Conservation (phyloP, 2,888 invertebrate species). For the Sipha maydis region DNA sequence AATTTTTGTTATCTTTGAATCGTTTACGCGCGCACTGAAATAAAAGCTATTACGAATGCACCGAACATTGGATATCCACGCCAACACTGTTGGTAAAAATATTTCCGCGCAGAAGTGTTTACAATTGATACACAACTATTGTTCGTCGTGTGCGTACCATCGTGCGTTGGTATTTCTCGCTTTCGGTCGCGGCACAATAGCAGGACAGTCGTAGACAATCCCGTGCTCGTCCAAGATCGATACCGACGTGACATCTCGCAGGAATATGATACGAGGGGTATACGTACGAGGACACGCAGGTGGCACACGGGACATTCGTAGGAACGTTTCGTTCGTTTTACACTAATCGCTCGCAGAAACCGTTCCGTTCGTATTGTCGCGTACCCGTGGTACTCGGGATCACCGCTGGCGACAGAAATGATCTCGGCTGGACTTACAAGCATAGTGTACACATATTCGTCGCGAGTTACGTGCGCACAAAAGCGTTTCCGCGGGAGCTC, state of each 20-base stretch:
- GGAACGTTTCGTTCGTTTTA: too few species aligned
- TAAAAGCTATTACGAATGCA: background rate
- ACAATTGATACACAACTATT: too few species aligned
- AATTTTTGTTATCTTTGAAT: constrained; percentile 1
- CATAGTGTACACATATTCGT: too few species aligned
- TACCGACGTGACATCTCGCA: background rate
- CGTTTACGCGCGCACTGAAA: background rate
- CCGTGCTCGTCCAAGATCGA: background rate
- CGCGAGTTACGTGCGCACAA: too few species aligned
- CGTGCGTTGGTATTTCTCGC: background rate
- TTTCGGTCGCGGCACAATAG: background rate
- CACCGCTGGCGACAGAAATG: background rate
- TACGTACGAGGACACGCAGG: too few species aligned
- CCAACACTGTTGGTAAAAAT: background rate
- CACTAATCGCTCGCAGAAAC: too few species aligned
- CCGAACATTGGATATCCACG: background rate
- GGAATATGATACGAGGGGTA: background rate
- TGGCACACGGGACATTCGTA: too few species aligned
- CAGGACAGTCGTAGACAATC: too few species aligned
- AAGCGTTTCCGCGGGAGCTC: too few species aligned
- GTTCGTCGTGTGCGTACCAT: background rate
- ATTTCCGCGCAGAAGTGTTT: background rate
- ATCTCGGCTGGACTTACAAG: background rate
- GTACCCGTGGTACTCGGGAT: background rate
- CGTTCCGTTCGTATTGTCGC: too few species aligned